These are phyloP conservation scores for Disparrhopalites patrizii DNA, from an alignment of 2,888 invertebrate genomes.

Conservation along the genomic window DNA sequence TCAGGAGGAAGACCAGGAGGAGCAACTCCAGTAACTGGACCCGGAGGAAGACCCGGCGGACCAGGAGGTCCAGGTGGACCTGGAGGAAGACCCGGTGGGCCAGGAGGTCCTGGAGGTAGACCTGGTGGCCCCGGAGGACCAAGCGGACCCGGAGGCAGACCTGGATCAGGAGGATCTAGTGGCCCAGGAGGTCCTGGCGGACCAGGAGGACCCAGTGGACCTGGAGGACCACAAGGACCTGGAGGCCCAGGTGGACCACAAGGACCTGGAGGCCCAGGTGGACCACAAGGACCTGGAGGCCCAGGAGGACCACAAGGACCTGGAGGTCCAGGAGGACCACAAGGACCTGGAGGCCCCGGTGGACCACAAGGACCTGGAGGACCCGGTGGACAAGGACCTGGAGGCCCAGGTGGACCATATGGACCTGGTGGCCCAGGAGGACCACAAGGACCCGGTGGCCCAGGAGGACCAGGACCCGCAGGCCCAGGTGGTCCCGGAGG, in stretches of 20 bases:
- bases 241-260: conserved; percentile 14
- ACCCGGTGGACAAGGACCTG: conserved; percentile 1
- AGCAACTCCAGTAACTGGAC: background rate
- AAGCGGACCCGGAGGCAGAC: conserved; percentile 4
- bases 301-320: conserved; percentile 8
- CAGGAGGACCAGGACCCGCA: conserved; percentile 11
- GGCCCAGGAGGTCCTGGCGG: conserved; percentile 1
- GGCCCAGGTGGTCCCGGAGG: conserved; percentile 12
- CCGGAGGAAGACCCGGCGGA: background rate
- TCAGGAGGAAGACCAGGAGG: conserved; percentile 4
- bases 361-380: conserved; percentile 5
- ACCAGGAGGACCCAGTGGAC: background rate
- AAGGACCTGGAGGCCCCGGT: conserved; percentile 13
- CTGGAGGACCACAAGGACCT: conserved; percentile 14
- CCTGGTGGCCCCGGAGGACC: conserved; percentile 1
- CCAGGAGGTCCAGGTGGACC: background rate
- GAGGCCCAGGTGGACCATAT: conserved; percentile 1
- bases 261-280: conserved; percentile 12
- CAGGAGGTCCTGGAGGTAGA: background rate
- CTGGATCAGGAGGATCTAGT: conserved; percentile 3
- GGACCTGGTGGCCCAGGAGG: conserved; percentile 9
- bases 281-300: conserved; percentile 5
- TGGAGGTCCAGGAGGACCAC: conserved; percentile 14
- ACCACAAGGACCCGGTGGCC: background rate
- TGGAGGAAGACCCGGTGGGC: conserved; percentile 11